Evolutionary conservation across 2,888 invertebrate species (phyloP).

Genomic region (Xylota segnis): DNA sequence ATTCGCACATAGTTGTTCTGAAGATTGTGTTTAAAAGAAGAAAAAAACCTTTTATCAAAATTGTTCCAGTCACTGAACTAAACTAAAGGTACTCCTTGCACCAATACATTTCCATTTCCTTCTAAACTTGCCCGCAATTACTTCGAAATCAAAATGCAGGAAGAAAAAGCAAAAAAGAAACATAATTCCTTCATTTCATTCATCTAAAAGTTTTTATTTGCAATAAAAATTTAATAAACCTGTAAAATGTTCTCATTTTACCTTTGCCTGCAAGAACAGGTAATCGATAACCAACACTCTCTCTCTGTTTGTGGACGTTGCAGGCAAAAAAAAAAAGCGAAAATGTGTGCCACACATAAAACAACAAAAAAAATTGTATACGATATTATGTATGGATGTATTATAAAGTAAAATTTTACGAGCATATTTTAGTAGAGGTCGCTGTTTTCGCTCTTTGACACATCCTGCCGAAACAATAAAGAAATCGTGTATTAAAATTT

Average conservation of each 20-base stretch:
- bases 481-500: constrained; percentile 47
- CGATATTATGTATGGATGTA: constrained; percentile 12
- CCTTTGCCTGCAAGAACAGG: constrained; percentile 33
- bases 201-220: constrained; percentile 69
- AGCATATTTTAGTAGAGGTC: constrained; percentile 46
- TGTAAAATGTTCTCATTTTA: constrained; percentile 68
- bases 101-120: constrained; percentile 29
- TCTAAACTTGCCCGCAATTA: constrained; percentile 34
- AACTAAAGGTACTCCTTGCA: neutral
- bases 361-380: constrained; percentile 35
- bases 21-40: neutral
- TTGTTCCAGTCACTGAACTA: constrained; percentile 9
- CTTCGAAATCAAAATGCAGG: constrained; percentile 55
- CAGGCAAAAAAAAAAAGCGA: neutral
- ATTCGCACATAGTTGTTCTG: too few relatives aligned
- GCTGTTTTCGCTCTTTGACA: constrained; percentile 60
- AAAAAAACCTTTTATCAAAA: neutral
- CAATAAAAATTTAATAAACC: constrained; percentile 74
- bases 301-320: neutral
- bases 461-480: constrained; percentile 55
- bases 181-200: constrained; percentile 55
- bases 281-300: constrained; percentile 56
- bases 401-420: constrained; percentile 51
- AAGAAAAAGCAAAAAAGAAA: neutral
- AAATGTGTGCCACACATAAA: constrained; percentile 60